phyloP scores from a whole-genome alignment of 2,113 vertebrate species.

The Ibidorhyncha struthersii region DNA sequence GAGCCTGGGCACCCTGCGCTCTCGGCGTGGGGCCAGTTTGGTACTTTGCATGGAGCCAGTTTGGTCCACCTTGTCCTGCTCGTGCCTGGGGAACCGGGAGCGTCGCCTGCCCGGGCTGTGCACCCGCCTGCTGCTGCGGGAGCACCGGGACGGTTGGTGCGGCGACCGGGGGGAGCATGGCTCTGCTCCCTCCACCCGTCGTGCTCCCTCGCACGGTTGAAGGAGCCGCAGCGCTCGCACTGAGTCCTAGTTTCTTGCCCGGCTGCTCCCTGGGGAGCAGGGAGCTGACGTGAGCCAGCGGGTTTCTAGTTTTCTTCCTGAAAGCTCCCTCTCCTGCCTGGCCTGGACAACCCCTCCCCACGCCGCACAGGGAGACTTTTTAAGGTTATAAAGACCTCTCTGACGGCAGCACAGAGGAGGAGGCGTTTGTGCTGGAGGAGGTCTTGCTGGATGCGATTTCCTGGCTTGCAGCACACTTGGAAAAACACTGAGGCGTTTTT shows the following conservation, averaged over 20 bases:
- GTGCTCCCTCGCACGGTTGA: accelerated
- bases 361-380: neutral
- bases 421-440: neutral
- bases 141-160: neutral
- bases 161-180: accelerated
- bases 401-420: neutral
- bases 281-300: neutral
- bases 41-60: accelerated
- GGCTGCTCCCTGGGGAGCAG: neutral
- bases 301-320: neutral
- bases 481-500: neutral
- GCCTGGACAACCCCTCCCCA: neutral
- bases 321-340: neutral
- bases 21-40: neutral
- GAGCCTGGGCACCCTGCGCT: neutral
- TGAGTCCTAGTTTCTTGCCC: neutral
- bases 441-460: neutral
- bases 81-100: neutral
- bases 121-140: accelerated
- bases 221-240: neutral
- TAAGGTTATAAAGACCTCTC: neutral
- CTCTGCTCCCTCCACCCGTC: neutral
- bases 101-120: neutral
- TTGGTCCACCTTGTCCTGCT: neutral
- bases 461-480: neutral